These are phyloP conservation scores for Muscina levida DNA, from an alignment of 2,888 invertebrate species.

Conservation along the genomic window DNA sequence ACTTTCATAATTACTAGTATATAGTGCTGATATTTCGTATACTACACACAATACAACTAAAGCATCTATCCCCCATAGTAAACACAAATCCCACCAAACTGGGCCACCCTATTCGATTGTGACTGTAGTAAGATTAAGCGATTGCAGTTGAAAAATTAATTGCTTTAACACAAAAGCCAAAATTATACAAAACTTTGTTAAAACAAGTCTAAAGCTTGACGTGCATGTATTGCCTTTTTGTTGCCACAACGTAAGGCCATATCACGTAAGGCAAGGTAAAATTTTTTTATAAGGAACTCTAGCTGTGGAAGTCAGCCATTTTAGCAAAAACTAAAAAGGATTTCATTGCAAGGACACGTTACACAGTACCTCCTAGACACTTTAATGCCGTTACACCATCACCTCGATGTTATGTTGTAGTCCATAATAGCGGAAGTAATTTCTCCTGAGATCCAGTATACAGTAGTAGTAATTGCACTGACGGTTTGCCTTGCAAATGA, in stretches of 20 bases:
- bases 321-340: conserved; percentile 46
- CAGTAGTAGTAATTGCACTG: neutral
- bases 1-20: too few species aligned
- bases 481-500: conserved; percentile 29
- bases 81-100: too few species aligned
- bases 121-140: conserved; percentile 1
- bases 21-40: too few species aligned
- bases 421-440: neutral
- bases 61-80: too few species aligned
- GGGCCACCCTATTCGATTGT: too few species aligned
- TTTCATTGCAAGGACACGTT: conserved; percentile 50
- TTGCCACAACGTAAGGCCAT: neutral
- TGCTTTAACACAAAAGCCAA: conserved; percentile 56
- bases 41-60: too few species aligned
- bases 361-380: neutral
- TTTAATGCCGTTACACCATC: neutral
- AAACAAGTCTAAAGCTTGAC: conserved; percentile 23
- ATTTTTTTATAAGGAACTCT: too few species aligned
- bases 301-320: too few species aligned
- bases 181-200: neutral
- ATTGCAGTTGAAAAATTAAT: conserved; percentile 65
- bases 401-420: conserved; percentile 30
- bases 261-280: too few species aligned
- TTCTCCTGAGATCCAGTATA: neutral
- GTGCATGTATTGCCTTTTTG: conserved; percentile 52